phyloP scores from a whole-genome alignment of 2,113 vertebrate species.

The Panthera leo region DNA sequence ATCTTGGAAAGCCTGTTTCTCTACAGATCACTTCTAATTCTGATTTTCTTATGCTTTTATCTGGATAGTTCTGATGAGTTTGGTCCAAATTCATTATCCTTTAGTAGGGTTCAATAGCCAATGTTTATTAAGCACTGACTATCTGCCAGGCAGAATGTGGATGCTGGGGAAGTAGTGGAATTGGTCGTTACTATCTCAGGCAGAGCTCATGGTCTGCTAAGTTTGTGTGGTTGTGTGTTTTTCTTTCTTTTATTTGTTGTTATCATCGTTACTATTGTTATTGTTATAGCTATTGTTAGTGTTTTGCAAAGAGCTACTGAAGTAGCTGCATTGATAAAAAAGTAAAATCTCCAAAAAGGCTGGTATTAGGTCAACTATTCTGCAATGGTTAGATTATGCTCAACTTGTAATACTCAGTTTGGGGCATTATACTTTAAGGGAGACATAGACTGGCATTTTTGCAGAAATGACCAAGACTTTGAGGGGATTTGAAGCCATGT shows the following conservation, averaged over 20 bases:
- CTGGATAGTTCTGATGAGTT: neutral
- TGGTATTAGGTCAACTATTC: neutral
- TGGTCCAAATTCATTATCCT: neutral
- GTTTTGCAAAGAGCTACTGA: neutral
- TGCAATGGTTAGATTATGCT: neutral
- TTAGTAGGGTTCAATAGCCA: neutral
- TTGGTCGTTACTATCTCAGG: neutral
- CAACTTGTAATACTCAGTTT: neutral
- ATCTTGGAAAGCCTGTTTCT: neutral
- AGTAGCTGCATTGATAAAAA: neutral
- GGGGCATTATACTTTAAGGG: neutral
- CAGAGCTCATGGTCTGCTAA: neutral
- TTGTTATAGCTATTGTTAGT: neutral
- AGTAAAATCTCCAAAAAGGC: neutral
- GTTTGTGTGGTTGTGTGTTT: neutral
- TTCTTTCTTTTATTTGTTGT: neutral
- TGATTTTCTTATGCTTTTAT: conserved; percentile 15
- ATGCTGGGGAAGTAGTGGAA: neutral
- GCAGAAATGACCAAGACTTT: neutral
- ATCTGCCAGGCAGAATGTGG: neutral
- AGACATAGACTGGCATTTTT: neutral
- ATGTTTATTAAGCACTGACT: neutral
- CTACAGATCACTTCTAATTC: neutral
- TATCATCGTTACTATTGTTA: neutral
- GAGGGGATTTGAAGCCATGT: neutral